Conservation (phyloP, 2,888 invertebrate genomes). For the Ophion ellenae region DNA sequence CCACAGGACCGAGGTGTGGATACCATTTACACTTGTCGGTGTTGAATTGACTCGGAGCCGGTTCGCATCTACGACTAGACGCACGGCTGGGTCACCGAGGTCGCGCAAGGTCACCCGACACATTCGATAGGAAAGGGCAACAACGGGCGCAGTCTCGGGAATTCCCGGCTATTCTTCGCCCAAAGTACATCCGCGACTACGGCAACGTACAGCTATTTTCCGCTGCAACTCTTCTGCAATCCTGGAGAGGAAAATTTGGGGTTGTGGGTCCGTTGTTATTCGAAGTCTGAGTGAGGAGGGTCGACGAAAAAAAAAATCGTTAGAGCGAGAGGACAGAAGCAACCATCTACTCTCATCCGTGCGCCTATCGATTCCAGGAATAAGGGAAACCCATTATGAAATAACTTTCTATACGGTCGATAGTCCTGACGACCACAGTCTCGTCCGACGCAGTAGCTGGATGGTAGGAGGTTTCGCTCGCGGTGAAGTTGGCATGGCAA, state of each 20-base stretch:
- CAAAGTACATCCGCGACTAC: not conserved
- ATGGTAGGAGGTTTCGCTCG: too few species aligned
- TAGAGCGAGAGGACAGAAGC: too few species aligned
- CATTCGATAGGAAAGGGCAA: not conserved
- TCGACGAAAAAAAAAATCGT: not conserved
- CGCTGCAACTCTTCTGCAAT: not conserved
- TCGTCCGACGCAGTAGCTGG: not conserved
- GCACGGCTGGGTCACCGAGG: constrained; percentile 66
- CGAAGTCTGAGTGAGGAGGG: not conserved
- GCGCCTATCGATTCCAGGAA: not conserved
- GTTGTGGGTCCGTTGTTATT: not conserved
- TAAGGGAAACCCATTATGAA: not conserved
- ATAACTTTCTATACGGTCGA: not conserved
- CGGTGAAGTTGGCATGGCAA: not conserved
- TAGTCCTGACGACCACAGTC: not conserved
- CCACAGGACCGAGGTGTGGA: constrained; percentile 12
- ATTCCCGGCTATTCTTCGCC: constrained; percentile 9
- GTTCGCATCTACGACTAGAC: constrained; percentile 50
- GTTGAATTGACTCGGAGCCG: constrained; percentile 12
- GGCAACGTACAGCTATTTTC: not conserved
- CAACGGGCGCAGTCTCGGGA: not conserved
- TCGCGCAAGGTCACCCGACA: constrained; percentile 71
- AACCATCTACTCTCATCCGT: too few species aligned
- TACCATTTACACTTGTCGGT: constrained; percentile 3
- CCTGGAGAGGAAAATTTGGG: not conserved